These are phyloP conservation scores for Thymelicus sylvestris DNA, from an alignment of 2,888 invertebrate genomes.

Conservation along the genomic window DNA sequence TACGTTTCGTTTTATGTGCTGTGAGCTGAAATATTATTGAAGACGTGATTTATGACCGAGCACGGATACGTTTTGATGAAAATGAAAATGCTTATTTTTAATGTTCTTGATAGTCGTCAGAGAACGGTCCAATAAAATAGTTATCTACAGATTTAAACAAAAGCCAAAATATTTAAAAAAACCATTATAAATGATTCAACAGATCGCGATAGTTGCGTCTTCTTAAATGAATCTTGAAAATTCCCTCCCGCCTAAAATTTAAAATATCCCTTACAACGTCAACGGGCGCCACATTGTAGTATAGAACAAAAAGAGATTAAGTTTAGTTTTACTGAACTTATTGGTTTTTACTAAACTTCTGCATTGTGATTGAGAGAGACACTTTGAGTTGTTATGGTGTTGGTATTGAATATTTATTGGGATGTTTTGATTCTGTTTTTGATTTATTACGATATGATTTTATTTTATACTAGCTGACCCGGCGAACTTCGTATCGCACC, in stretches of 20 bases:
- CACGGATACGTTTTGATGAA: constrained; percentile 43
- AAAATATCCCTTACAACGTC: background rate
- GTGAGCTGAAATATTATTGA: constrained; percentile 34
- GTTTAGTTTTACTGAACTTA: background rate
- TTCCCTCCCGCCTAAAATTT: background rate
- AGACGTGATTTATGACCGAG: constrained; percentile 37
- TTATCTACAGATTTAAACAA: background rate
- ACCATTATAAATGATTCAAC: background rate
- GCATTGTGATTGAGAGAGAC: background rate
- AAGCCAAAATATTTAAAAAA: background rate
- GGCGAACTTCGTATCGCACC: no score
- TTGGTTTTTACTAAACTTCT: background rate
- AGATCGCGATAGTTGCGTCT: background rate
- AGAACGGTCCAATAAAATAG: background rate
- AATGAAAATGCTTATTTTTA: constrained; percentile 72
- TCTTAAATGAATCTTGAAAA: background rate
- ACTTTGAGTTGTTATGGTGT: no score
- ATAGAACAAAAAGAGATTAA: constrained; percentile 4
- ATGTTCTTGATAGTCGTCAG: constrained; percentile 45
- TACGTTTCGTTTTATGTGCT: constrained; percentile 31
- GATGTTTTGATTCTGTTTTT: no score
- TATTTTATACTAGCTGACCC: no score
- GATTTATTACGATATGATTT: no score
- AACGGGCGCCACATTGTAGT: background rate
- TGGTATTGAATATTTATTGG: no score